Conservation (phyloP, 1,140 invertebrate genomes). For the Orchestia grillus region DNA sequence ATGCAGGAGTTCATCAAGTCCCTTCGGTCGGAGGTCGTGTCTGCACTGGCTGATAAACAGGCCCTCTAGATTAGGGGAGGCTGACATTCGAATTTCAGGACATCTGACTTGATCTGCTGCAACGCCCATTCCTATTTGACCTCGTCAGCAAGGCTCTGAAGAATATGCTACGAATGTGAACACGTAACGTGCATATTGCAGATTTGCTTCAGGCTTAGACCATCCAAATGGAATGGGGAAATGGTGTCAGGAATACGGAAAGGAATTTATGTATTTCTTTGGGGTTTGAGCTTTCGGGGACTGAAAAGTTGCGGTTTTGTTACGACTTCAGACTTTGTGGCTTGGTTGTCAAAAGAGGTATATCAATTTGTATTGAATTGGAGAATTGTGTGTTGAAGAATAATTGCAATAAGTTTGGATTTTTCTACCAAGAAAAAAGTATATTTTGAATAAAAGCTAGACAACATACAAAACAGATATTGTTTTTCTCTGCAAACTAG, state of each 20-base stretch:
- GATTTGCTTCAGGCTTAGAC: background rate
- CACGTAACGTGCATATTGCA: background rate
- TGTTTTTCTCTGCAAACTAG: no score
- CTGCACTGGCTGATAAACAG: background rate
- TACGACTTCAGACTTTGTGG: background rate
- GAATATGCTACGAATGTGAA: background rate
- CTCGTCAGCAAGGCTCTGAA: background rate
- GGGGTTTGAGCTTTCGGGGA: background rate
- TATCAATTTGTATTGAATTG: background rate
- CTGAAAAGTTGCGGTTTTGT: background rate
- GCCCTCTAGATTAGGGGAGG: background rate
- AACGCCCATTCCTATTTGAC: background rate
- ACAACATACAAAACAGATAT: no score
- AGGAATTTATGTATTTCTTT: background rate
- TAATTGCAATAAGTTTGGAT: background rate
- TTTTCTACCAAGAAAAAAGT: background rate
- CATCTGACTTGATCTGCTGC: background rate
- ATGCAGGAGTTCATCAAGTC: background rate
- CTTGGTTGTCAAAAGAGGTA: background rate
- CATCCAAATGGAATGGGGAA: background rate
- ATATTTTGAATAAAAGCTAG: no score
- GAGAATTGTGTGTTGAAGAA: background rate
- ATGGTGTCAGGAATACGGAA: background rate
- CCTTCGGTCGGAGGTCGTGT: background rate
- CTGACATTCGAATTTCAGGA: background rate